Percentiles rank a stretch among this genome's conserved stretches.
Evolutionary conservation across 92 coral and sea anemone species (phyloP).

Genomic region (Bergia sp.): DNA sequence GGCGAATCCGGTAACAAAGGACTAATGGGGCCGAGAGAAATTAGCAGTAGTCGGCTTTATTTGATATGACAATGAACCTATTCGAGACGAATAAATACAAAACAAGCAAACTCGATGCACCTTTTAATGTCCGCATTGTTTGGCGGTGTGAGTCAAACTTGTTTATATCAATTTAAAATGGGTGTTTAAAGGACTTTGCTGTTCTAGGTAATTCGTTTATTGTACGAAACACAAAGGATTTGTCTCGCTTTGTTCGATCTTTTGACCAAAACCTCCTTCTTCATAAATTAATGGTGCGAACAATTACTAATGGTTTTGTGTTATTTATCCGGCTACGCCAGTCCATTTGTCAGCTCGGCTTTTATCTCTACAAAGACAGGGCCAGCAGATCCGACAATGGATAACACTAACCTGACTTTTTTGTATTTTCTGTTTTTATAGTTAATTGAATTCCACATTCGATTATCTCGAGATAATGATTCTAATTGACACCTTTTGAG

Average conservation of each 20-base stretch:
- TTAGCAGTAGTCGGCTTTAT: constrained; percentile 64
- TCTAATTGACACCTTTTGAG: constrained; percentile 95
- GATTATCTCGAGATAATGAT: constrained; percentile 97
- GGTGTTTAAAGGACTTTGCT: constrained; percentile 41
- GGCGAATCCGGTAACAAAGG: constrained; percentile 69
- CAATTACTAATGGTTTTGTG: constrained; percentile 73
- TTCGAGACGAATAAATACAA: constrained; percentile 58
- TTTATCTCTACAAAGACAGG: constrained; percentile 70
- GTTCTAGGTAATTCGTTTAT: constrained; percentile 33
- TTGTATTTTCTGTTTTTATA: constrained; percentile 78
- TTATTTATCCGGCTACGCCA: constrained; percentile 73
- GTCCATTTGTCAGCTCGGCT: constrained; percentile 73
- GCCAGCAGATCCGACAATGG: constrained; percentile 72
- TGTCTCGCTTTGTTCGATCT: constrained; percentile 24
- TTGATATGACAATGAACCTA: constrained; percentile 74
- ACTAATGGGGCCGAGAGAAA: constrained; percentile 68
- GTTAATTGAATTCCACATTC: constrained; percentile 98
- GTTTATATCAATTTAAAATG: constrained; percentile 35
- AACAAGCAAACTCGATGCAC: constrained; percentile 56
- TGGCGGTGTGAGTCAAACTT: constrained; percentile 22
- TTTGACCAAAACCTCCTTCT: constrained; percentile 31
- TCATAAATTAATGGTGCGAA: constrained; percentile 48
- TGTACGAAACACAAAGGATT: constrained; percentile 25
- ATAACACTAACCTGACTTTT: constrained; percentile 69
- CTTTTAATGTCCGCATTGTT: constrained; percentile 45